These are phyloP conservation scores for Hyaena hyaena DNA, from an alignment of 2,113 vertebrate genomes.

Conservation along the genomic window DNA sequence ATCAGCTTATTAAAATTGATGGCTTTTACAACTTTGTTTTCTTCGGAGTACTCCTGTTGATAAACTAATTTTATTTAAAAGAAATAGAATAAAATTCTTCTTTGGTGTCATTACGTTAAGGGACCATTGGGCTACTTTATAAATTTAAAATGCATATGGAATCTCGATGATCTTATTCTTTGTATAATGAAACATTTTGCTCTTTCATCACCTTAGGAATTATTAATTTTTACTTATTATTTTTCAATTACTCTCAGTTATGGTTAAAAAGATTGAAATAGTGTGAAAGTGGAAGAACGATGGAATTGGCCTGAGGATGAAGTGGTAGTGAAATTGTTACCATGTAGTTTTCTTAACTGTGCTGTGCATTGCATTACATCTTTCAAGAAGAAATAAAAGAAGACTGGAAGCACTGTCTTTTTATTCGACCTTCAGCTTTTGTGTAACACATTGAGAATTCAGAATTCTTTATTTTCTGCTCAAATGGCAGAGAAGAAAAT, in stretches of 20 bases:
- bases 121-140: neutral
- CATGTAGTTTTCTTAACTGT: neutral
- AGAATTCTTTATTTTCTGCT: neutral
- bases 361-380: neutral
- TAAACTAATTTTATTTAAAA: neutral
- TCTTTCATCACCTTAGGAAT: neutral
- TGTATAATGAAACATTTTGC: neutral
- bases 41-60: neutral
- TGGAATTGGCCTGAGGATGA: neutral
- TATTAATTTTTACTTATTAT: neutral
- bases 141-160: neutral
- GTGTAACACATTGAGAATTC: neutral
- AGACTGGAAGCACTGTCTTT: neutral
- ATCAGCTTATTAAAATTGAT: neutral
- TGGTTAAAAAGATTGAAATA: neutral
- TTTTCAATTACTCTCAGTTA: neutral
- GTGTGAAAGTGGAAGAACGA: neutral
- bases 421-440: neutral
- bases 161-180: constrained; percentile 2
- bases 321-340: neutral
- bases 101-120: neutral
- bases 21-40: constrained; percentile 17
- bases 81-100: neutral
- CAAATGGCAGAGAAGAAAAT: neutral
- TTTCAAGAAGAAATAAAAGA: neutral